Evolutionary conservation across 2,113 vertebrate genomes (phyloP), one percentile per base, ranked within the genome.

Genomic region (Falcunculus frontatus): DNA sequence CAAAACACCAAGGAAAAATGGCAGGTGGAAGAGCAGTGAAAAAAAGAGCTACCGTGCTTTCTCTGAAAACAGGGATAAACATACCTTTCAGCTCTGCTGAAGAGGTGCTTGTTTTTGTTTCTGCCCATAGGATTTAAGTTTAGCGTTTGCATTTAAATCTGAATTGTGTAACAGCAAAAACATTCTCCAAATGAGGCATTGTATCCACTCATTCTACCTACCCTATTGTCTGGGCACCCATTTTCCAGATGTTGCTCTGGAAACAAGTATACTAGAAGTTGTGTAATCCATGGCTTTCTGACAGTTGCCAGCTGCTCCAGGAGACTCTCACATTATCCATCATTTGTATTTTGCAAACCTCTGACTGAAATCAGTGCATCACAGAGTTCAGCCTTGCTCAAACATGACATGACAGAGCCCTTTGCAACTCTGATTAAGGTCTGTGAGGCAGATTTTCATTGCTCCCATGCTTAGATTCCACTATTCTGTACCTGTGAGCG

Each of bases 221-320:
- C 8, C 26, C 21, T 93, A 19, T 80, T 79, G 7, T 85, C 55
- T 84, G 59, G 55, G 63, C 53, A 90, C 33, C 39, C 39, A 49
- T 91, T 92, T 94, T 87, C 59, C 75, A 86, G 90, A 91, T 90
- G 86, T 27, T 95, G 25, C 21, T 67, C 22, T 81, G n/a, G 44
- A 79, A 92, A 78, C 12, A 94, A 90, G 84, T 72, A 39, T 11
- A 63, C 35, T n/a, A 56, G 59, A 83, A 76, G 13, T 67, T 63
- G 30, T 30, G 23, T 69, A 83, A 90, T 77, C 46, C 78, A 25
- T 65, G 47, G 15, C 33, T 88, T 93, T 86, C 59, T 86, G 67
- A 64, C 68, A 87, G 62, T 59, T 6, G 10, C 70, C 81, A 79
- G 41, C 59, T 93, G 78, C 47, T 89, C 49, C 56, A 82, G 37